Evolutionary conservation across 2,113 vertebrate genomes (phyloP).

Genomic region (Ciconia maguari): DNA sequence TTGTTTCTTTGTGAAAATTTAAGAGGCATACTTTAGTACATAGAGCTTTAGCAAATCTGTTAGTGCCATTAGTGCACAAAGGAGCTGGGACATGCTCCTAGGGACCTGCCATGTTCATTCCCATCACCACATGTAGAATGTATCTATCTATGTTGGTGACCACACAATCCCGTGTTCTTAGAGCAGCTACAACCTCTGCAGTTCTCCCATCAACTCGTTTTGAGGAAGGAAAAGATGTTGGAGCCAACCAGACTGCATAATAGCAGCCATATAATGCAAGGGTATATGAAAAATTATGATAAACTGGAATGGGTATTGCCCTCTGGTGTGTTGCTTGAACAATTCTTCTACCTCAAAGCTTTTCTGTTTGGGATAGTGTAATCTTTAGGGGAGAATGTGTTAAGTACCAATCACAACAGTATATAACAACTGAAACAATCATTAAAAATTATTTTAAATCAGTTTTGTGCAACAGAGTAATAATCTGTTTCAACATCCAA

Average conservation of each 20-base stretch:
- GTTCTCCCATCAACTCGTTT: background rate
- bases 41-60: background rate
- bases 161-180: background rate
- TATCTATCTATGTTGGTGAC: accelerated
- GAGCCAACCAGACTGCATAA: background rate
- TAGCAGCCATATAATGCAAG: background rate
- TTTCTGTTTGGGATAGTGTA: background rate
- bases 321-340: background rate
- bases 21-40: background rate
- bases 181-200: background rate
- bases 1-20: background rate
- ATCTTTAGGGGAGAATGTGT: background rate
- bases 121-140: background rate
- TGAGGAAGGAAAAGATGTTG: background rate
- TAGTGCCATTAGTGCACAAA: background rate
- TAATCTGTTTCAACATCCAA: background rate
- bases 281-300: background rate
- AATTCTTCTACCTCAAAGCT: background rate
- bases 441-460: background rate
- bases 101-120: background rate
- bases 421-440: background rate
- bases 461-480: background rate
- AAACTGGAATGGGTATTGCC: background rate
- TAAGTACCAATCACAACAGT: background rate
- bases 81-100: accelerated